Base-by-base conservation (phyloP, 2,113 vertebrate genomes). In the Pygoscelis antarcticus region DNA sequence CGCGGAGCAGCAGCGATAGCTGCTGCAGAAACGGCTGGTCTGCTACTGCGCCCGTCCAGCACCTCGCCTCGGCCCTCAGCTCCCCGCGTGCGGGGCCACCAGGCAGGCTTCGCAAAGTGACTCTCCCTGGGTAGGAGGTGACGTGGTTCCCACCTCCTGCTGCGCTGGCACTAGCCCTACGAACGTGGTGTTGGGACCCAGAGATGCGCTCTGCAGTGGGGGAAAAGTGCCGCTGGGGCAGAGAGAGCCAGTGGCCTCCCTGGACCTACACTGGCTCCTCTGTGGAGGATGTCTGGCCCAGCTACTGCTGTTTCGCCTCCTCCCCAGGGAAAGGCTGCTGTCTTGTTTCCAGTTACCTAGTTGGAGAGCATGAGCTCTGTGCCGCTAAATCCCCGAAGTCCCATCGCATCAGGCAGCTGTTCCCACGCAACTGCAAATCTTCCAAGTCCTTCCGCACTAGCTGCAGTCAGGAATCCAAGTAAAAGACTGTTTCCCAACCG, bases 1-100 rank as follows among this genome's bases (percentile, higher is more conserved):
- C 3, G 0, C 0, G 2, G 46, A 40, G 29, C 1, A 2, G n/a
- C 57, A 38, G n/a, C 9, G 2, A 6, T 15, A 32, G n/a, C 58
- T 32, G 46, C 58, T 44, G 38, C 15, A 15, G 49, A 23, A 46
- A 30, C 2, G 1, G 32, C 51, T 29, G 27, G 11, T 36, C 51
- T n/a, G 62, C n/a, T 14, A 7, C 22, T 4, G 13, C 1, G 8
- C n/a, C 65, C 0, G 4, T 10, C 21, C 7, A 4, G 42, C 65
- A 23, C 42, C 77, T 66, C 4, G 2, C 49, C 80, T 70, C 5
- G 3, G 21, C 29, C 21, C 51, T 29, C 51, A 26, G n/a, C 54
- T 58, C 40, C 44, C 27, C 1, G 4, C 4, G 6, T 1, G 4
- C 2, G 5, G 40, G 38, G 52, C 40, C 15, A 9, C 16, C 6